These are phyloP conservation scores for Hirundichthys speculiger DNA, from an alignment of 2,113 vertebrate genomes.

Conservation along the genomic window DNA sequence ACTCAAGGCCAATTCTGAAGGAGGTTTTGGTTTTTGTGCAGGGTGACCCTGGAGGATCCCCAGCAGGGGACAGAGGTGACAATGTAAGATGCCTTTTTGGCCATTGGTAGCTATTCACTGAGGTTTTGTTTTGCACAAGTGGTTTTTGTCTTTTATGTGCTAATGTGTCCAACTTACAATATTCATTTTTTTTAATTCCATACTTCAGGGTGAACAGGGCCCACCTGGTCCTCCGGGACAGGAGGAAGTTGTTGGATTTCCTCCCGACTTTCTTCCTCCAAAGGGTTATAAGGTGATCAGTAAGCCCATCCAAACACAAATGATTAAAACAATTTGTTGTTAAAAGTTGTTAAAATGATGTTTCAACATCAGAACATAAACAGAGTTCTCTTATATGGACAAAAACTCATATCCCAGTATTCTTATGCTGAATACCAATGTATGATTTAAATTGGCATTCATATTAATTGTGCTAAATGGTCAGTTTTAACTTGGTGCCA, in stretches of 20 bases:
- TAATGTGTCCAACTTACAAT: neutral
- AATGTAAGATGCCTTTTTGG: conserved; percentile 46
- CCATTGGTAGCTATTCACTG: neutral
- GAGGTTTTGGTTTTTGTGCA: conserved; percentile 21
- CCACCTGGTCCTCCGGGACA: conserved; percentile 51
- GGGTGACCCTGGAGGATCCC: conserved; percentile 60
- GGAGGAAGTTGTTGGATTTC: conserved; percentile 46
- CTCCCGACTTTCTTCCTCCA: conserved; percentile 27
- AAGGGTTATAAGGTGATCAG: conserved; percentile 60
- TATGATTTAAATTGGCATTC: no score
- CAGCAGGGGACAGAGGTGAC: conserved; percentile 51
- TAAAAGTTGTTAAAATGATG: no score
- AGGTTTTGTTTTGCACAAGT: neutral
- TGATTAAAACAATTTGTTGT: no score
- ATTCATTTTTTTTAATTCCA: neutral
- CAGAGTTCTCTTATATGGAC: no score
- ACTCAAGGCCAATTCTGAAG: neutral
- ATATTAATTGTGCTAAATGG: no score
- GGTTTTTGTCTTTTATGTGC: neutral
- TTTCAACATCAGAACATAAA: no score
- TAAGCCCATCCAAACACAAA: no score
- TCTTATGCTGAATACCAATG: no score
- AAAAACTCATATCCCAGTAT: no score
- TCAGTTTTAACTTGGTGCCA: no score
- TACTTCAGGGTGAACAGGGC: conserved; percentile 67